A percentile compares a stretch with the other conserved stretches of the same genome.
Conservation (phyloP, 2,888 invertebrate genomes). For the Pherbina coryleti region DNA sequence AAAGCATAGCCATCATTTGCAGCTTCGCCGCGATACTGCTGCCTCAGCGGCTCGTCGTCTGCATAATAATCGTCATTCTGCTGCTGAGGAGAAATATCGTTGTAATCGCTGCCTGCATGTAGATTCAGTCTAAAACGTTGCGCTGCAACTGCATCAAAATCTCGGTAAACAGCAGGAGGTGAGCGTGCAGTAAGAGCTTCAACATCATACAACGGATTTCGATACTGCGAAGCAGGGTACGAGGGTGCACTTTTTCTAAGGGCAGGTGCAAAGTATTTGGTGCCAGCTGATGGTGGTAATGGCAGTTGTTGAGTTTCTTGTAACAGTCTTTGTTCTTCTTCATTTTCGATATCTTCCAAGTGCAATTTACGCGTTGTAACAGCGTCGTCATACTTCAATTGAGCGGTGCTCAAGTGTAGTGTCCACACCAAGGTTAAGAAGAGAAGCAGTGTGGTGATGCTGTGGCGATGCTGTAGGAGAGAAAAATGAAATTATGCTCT, state of each 20-base stretch:
- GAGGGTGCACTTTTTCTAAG: background rate
- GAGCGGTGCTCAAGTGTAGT: conserved; percentile 37
- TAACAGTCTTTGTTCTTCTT: conserved; percentile 70
- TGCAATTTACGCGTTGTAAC: conserved; percentile 72
- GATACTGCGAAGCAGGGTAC: background rate
- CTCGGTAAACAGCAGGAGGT: background rate
- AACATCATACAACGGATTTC: background rate
- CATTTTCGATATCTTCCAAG: conserved; percentile 80
- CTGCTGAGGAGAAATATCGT: background rate
- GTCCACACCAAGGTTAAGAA: background rate
- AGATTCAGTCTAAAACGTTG: background rate
- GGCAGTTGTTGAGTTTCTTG: background rate
- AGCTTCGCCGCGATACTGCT: conserved; percentile 41
- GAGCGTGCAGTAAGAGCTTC: background rate
- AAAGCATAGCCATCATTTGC: conserved; percentile 54
- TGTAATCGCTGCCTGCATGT: background rate
- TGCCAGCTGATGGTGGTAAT: conserved; percentile 14
- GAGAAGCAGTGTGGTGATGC: background rate
- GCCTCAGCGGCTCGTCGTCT: conserved; percentile 51
- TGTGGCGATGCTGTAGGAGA: background rate
- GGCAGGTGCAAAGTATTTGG: background rate
- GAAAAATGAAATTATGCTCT: background rate
- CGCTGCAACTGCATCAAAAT: background rate
- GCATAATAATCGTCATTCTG: conserved; percentile 34
- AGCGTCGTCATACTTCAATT: conserved; percentile 55